A percentile compares a stretch with the other conserved stretches of the same genome.
These are phyloP conservation scores for Diabrotica undecimpunctata DNA, from an alignment of 1,140 invertebrate genomes.

Conservation along the genomic window DNA sequence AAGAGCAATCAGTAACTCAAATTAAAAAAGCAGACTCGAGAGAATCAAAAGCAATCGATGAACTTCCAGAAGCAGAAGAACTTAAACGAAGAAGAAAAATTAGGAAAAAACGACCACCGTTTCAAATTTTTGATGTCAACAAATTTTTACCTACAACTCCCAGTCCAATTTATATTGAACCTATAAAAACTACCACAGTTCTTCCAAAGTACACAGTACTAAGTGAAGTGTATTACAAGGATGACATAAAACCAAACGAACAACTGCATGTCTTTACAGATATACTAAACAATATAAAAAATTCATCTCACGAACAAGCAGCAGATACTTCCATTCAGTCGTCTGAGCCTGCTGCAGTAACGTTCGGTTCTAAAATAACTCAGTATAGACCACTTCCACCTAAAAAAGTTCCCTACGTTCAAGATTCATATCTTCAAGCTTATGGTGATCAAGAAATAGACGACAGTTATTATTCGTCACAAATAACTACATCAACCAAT, in stretches of 20 bases:
- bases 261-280: constrained; percentile 45
- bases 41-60: constrained; percentile 2
- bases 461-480: constrained; percentile 6
- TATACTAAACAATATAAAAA: constrained; percentile 45
- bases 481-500: background rate
- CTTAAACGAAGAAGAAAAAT: constrained; percentile 20
- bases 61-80: constrained; percentile 23
- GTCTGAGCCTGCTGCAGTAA: constrained; percentile 20
- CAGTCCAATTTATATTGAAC: constrained; percentile 24
- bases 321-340: background rate
- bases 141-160: constrained; percentile 28
- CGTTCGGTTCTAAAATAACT: constrained; percentile 7
- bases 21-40: background rate
- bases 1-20: background rate
- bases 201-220: constrained; percentile 33
- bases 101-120: constrained; percentile 5
- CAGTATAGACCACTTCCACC: background rate
- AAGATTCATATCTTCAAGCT: constrained; percentile 12
- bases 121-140: constrained; percentile 33
- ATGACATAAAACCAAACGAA: constrained; percentile 45
- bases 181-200: constrained; percentile 24
- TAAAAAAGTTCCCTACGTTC: background rate
- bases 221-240: constrained; percentile 45
- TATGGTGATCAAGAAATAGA: constrained; percentile 17
- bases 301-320: constrained; percentile 17